Conservation (phyloP, 2,113 vertebrate genomes). For the Amphiprion percula region DNA sequence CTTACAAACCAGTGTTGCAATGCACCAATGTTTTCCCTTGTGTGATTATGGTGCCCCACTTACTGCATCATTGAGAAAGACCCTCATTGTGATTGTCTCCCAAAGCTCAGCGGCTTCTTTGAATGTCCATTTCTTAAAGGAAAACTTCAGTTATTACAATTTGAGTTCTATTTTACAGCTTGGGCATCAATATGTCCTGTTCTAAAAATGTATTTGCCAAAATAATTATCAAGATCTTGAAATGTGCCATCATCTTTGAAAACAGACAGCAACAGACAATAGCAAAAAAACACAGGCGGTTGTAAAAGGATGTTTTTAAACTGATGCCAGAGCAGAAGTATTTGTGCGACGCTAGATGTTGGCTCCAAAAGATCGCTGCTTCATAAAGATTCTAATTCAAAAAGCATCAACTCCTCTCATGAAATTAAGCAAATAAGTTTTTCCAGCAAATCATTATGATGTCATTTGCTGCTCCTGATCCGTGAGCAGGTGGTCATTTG, state of each 20-base stretch:
- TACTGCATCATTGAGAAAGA: conserved; percentile 1
- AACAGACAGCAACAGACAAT: not conserved
- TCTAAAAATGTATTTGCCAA: not conserved
- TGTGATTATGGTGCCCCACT: conserved; percentile 13
- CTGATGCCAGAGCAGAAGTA: no score
- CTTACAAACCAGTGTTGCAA: conserved; percentile 75
- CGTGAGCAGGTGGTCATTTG: no score
- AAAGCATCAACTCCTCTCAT: no score
- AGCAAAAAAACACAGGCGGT: not conserved
- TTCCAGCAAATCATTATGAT: no score
- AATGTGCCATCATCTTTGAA: not conserved
- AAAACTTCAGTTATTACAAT: conserved; percentile 8
- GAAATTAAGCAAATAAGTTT: no score
- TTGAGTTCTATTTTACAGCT: not conserved
- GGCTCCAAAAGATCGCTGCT: no score
- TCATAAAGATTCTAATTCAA: no score
- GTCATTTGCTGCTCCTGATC: no score
- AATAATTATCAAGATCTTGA: not conserved
- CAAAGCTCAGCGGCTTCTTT: not conserved
- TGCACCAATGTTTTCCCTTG: conserved; percentile 1
- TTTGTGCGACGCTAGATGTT: no score
- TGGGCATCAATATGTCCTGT: not conserved
- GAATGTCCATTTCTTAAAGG: not conserved
- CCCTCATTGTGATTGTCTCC: not conserved
- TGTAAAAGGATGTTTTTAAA: not conserved